Base-by-base conservation (phyloP, 2,888 invertebrate genomes). In the Microplitis deprimator region DNA sequence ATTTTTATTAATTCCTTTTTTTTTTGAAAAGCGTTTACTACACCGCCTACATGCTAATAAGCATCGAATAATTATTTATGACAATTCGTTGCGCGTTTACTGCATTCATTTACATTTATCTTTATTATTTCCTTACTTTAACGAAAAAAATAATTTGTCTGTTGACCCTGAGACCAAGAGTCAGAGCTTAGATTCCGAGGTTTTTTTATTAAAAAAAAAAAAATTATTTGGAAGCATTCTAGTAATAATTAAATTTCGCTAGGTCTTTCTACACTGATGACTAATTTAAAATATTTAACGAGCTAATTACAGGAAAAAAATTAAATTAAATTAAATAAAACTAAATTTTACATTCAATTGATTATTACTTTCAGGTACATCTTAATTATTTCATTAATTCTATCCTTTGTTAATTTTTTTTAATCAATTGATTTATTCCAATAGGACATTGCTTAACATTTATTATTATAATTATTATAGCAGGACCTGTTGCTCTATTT, bases 351-450 rank as follows among this genome's bases (percentile, higher is more conserved):
- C 84, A 84, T 83, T 86, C 83, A 85, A 89, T 87, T 82, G 86
- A 87, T 87, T 86, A 85, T 73, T 71, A 89, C 86, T 89, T 89
- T 89, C 89, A 89, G 89, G 89, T 89, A 84, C 89, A 85, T 85
- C 88, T 85, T 84, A 50, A 50, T 50, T 83, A 86, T 83, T 82
- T 80, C 41, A 67, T 64, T 70, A 83, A 86, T 82, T 79, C 80
- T 76, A 79, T 40, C 38, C 68, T 29, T 84, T 79, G 82, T 84
- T 83, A 81, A 83, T 85, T 85, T 84, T 80, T 83, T 85, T 85
- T 50, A 50, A 87, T 86, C 82, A 78, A 79, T 82, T 79, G 60
- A 81, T 84, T 83, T 82, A 81, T 75, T 89, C 88, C 88, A 89
- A 88, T 89, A 89, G 89, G 89, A 88, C 68, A 73, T 86, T 84